These are phyloP conservation scores for Calliphora vicina DNA, from an alignment of 1,140 invertebrate genomes.

Conservation along the genomic window DNA sequence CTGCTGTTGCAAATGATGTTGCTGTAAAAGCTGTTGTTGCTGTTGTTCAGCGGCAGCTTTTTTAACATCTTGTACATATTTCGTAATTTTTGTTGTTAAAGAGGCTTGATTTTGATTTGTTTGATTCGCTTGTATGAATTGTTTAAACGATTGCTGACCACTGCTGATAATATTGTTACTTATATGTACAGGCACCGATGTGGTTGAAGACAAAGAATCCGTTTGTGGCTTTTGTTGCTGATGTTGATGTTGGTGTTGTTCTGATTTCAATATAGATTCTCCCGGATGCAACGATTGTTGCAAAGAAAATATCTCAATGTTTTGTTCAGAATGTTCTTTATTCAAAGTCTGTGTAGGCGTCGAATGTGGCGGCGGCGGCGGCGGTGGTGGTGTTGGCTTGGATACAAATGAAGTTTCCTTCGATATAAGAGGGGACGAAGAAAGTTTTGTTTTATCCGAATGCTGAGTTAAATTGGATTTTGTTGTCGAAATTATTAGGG, in stretches of 20 bases:
- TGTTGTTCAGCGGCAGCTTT: neutral
- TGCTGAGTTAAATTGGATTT: neutral
- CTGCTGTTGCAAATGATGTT: slow-evolving; percentile 2
- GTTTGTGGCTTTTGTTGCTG: neutral
- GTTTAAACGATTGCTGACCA: neutral
- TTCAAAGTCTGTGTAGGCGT: neutral
- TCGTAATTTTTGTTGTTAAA: slow-evolving; percentile 7
- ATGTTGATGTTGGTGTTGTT: neutral
- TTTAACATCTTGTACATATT: slow-evolving; percentile 7
- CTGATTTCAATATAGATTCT: neutral
- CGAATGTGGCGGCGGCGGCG: too few species aligned
- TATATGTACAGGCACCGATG: neutral
- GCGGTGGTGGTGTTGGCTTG: too few species aligned
- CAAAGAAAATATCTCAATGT: slow-evolving; percentile 24
- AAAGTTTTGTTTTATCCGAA: neutral
- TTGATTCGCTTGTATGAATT: neutral
- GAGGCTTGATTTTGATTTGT: neutral
- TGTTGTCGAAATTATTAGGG: neutral
- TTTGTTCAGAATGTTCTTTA: slow-evolving; percentile 11
- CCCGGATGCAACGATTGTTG: neutral
- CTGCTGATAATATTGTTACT: neutral
- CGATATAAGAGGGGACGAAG: slow-evolving; percentile 61
- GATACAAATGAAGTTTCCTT: slow-evolving; percentile 63
- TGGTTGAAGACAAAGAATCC: neutral
- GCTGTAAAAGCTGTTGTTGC: neutral